These are phyloP conservation scores for Penaeus indicus DNA, from an alignment of 1,140 invertebrate genomes.

Conservation along the genomic window DNA sequence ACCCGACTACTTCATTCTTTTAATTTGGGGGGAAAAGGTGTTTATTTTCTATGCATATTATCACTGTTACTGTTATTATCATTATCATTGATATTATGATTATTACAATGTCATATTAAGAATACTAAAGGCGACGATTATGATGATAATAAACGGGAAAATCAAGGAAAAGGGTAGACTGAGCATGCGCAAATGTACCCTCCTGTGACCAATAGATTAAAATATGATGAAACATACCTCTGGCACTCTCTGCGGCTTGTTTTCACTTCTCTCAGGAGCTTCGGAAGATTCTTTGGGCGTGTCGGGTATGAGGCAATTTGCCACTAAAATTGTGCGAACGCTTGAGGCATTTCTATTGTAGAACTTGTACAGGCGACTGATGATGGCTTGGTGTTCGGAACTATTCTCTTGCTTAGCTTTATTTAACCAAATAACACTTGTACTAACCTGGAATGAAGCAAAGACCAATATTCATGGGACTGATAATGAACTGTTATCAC, in stretches of 20 bases:
- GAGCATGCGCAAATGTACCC: too few relatives aligned
- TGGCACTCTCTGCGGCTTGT: not conserved
- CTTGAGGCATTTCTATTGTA: constrained; percentile 88
- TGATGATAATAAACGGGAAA: too few relatives aligned
- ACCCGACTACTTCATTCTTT: too few relatives aligned
- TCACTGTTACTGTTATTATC: too few relatives aligned
- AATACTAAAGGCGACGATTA: too few relatives aligned
- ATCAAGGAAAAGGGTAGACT: too few relatives aligned
- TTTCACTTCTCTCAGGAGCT: constrained; percentile 26
- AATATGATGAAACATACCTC: not conserved
- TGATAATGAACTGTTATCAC: not conserved
- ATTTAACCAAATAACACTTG: constrained; percentile 86
- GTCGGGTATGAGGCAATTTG: constrained; percentile 76
- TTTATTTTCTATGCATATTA: too few relatives aligned
- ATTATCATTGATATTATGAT: too few relatives aligned
- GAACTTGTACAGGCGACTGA: constrained; percentile 83
- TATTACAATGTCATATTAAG: too few relatives aligned
- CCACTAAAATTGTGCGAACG: constrained; percentile 82
- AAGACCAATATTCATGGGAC: not conserved
- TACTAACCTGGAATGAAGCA: constrained; percentile 73
- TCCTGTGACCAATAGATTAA: too few relatives aligned
- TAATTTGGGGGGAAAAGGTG: too few relatives aligned
- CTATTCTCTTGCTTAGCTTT: constrained; percentile 81
- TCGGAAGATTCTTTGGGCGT: constrained; percentile 6
- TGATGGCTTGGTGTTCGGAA: constrained; percentile 85